Evolutionary conservation across 1,140 invertebrate species (phyloP).

Genomic region (Dinoponera quadriceps): DNA sequence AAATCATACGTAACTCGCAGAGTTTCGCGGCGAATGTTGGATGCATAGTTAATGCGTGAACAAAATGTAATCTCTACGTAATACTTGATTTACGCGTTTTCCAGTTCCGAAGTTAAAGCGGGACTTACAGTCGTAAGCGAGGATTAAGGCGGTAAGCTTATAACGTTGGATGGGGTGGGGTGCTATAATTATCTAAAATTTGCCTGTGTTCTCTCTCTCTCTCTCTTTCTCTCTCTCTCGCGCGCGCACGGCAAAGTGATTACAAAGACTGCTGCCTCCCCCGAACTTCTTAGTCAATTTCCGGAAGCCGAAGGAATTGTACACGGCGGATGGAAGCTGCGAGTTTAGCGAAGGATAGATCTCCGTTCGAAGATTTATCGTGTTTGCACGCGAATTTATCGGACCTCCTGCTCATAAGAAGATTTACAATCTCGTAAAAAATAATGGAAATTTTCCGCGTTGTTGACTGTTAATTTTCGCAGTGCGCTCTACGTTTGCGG

Average conservation of each 20-base stretch:
- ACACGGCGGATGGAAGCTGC: not conserved
- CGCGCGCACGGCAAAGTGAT: slow-evolving; percentile 29
- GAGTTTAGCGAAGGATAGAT: not conserved
- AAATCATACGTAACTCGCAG: slow-evolving; percentile 21
- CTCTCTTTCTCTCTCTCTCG: not conserved
- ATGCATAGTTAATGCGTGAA: slow-evolving; percentile 46
- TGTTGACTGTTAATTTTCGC: no score
- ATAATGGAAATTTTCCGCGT: not conserved
- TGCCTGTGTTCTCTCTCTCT: slow-evolving; percentile 13
- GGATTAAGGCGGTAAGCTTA: slow-evolving; percentile 65
- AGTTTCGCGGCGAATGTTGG: not conserved
- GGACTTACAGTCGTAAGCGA: slow-evolving; percentile 63
- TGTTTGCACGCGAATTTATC: not conserved
- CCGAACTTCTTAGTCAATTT: slow-evolving; percentile 53
- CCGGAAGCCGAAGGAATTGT: slow-evolving; percentile 23
- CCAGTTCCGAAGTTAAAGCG: slow-evolving; percentile 41
- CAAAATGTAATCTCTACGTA: slow-evolving; percentile 54
- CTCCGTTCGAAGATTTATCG: not conserved
- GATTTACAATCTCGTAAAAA: not conserved
- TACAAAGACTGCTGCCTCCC: slow-evolving; percentile 27
- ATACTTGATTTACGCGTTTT: slow-evolving; percentile 46
- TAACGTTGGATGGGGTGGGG: slow-evolving; percentile 2
- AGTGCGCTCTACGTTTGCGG: no score
- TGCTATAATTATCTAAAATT: slow-evolving; percentile 69
- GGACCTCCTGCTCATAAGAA: not conserved